Evolutionary conservation across 2,797 vertebrate species (phyloP), one percentile per base, ranked within the genome.

Genomic region (Petrocephalus sullivani): DNA sequence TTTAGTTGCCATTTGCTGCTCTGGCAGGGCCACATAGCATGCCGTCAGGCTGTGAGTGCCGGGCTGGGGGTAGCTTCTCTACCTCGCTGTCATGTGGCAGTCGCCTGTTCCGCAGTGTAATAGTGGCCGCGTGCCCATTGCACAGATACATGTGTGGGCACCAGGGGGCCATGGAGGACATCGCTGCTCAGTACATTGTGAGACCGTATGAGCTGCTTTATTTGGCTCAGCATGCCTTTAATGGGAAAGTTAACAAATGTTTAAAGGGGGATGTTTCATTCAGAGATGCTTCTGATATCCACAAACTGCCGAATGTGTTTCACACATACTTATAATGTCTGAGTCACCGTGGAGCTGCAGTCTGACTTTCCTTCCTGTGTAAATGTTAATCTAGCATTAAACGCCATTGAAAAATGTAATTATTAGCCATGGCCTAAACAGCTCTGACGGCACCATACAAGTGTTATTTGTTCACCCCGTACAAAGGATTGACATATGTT

Each of bases 401-500:
- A 49, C 16, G 16, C 75, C 37, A 49, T 46, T 81, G 75, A 49
- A 49, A 81, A 19, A 78, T 14, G 8, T 81, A 81, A 81, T 81
- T 49, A 81, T 81, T 81, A 81, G 16, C 9, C 67, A 1, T 14
- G 46, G 41, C 41, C 75, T 10, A 60, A 9, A 86, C 83, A 58
- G 23, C 54, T 14, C 83, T 85, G 51, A 85, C 54, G 21, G 8
- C 46, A 37, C 46, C 46, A n/a, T 58, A 16, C 85, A 41, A n/a
- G 85, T 60, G 6, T 14, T 16, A 2, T 86, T 86, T 56, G 58
- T 46, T 28, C 41, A 64, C 3, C n/a, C 37, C 3, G n/a, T 8
- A 37, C 84, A 78, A 4, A 16, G 71, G 28, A 56, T 88, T 87
- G 88, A 90, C 88, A 84, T 89, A 88, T 88, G 61, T 78, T 53